phyloP scores from a whole-genome alignment of 2,113 vertebrate species.

The Actenoides lindsayi region DNA sequence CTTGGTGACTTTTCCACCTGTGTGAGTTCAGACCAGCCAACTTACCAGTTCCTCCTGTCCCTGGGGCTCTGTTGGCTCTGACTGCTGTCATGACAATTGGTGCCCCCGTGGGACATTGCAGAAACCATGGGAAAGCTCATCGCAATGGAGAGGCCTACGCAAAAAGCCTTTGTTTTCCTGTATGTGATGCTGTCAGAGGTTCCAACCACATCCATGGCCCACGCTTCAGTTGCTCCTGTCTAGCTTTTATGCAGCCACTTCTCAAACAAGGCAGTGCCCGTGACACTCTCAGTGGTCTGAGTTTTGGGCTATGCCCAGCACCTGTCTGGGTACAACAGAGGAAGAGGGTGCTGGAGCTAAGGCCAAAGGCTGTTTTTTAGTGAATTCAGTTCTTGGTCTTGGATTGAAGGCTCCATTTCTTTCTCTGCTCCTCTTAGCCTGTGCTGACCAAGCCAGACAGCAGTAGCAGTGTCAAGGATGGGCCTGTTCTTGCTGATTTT shows the following conservation, averaged over 20 bases:
- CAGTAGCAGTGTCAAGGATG: not conserved
- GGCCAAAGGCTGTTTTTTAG: not conserved
- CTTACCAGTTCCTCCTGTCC: not conserved
- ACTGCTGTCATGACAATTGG: not conserved
- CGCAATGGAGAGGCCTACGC: not conserved
- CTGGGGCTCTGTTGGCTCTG: not conserved
- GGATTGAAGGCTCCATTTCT: not conserved
- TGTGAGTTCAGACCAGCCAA: not conserved
- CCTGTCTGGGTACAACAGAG: fast-evolving
- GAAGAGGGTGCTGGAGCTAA: not conserved
- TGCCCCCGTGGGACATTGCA: not conserved
- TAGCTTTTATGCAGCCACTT: not conserved
- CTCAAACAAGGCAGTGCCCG: not conserved
- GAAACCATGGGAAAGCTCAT: not conserved
- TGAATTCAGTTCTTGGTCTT: not conserved
- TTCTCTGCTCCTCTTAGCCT: not conserved
- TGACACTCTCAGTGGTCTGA: not conserved
- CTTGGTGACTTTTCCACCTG: not conserved
- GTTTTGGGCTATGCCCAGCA: not conserved
- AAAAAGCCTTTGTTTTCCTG: not conserved
- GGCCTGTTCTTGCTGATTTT: not conserved
- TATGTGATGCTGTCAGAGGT: not conserved
- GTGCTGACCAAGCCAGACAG: not conserved
- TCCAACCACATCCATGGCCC: not conserved
- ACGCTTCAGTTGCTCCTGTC: not conserved